Base-by-base conservation (phyloP, 1,140 invertebrate species). In the Ceratina australensis region DNA sequence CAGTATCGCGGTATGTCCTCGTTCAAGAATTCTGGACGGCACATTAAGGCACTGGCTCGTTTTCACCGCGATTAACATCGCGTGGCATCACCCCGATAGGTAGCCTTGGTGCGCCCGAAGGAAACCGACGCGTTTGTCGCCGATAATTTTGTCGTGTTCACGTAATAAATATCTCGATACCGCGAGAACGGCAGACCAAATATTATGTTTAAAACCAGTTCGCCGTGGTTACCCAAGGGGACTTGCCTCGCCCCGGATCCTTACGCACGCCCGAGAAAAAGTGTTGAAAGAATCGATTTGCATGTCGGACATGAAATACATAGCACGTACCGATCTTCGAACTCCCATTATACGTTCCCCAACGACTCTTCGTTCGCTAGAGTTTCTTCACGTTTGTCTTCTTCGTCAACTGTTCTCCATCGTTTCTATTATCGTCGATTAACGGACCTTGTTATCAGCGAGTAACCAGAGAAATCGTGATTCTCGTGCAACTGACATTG, bases 121-220 rank as follows among this genome's bases (percentile, higher is more conserved):
- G 61, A 57, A 65, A 74, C 22, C 50, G 24, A 42, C 33, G 10
- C 24, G 71, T 75, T 75, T 57, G 52, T 67, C 28, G 63, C 16
- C 52, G 64, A 75, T 75, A 66, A 57, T 75, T 67, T 67, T 66
- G 67, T 67, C 63, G 22, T 15, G 54, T 49, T 59, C 56, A 20
- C 47, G 66, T 77, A 77, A 77, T 68, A 56, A 67, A 75, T 67
- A 67, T 67, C 63, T 22, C 22, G 0, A 20, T 15, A 56, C 33
- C 4, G 13, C 28, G 61, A 28, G 61, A 66, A 47, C 49, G 61
- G 8, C 28, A 42, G 50, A 42, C 50, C 22, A 66, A 65, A 74
- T 74, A 74, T 74, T 74, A 74, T 74, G 72, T 74, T 42, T 74
- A 74, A 74, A 74, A 74, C 72, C 72, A 74, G 72, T 74, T 74